phyloP scores from a whole-genome alignment of 2,797 vertebrate genomes.

The Aselliscus stoliczkanus region DNA sequence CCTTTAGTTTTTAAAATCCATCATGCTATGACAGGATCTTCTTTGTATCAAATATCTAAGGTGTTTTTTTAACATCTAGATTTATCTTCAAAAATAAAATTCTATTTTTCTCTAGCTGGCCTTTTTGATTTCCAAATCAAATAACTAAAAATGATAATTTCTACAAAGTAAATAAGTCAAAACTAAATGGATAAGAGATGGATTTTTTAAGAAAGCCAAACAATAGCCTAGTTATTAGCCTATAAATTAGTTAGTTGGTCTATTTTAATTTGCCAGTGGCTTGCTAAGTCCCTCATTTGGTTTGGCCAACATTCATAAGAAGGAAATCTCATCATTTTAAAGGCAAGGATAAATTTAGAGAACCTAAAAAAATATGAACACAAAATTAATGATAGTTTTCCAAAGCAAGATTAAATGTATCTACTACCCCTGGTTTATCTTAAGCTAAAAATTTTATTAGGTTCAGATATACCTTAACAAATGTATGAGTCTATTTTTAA shows the following conservation, averaged over 20 bases:
- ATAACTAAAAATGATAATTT: not conserved
- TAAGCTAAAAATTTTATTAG: not conserved
- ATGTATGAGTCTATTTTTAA: not conserved
- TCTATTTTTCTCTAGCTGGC: not conserved
- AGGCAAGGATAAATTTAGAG: not conserved
- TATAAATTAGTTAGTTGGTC: not conserved
- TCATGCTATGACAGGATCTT: not conserved
- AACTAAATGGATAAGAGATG: not conserved
- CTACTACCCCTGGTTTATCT: not conserved
- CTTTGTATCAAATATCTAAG: not conserved
- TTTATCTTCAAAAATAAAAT: not conserved
- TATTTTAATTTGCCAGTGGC: not conserved
- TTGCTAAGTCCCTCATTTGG: not conserved
- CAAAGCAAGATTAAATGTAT: not conserved
- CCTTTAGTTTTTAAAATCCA: not conserved
- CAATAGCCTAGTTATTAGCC: too few species aligned
- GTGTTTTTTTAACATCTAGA: not conserved
- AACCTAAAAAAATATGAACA: not conserved
- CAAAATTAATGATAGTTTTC: not conserved
- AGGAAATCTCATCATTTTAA: not conserved
- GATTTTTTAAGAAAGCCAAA: not conserved
- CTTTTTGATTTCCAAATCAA: not conserved
- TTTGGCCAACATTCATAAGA: not conserved
- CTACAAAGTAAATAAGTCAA: slow-evolving; percentile 20
- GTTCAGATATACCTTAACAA: not conserved